A percentile compares a stretch with the other conserved stretches of the same genome.
Evolutionary conservation across 2,797 vertebrate species (phyloP).

Genomic region (Coilia nasus): DNA sequence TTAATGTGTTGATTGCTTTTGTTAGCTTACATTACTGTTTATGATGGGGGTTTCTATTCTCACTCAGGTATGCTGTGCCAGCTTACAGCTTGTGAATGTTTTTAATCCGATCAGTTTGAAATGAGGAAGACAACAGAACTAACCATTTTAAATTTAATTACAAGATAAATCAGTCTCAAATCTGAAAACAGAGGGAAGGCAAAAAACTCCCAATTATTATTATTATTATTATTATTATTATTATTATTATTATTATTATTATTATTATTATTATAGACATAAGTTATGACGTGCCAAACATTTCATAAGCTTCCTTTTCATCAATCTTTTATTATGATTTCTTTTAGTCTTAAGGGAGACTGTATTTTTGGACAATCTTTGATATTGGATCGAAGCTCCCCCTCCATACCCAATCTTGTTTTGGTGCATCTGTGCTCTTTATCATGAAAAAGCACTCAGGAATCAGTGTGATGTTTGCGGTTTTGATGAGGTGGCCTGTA

Average conservation of each 20-base stretch:
- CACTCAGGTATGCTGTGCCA: conserved; percentile 99
- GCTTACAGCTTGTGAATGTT: conserved; percentile 99
- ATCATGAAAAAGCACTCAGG: conserved; percentile 89
- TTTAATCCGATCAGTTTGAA: conserved; percentile 91
- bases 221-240: conserved; percentile 41
- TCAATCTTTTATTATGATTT: conserved; percentile 76
- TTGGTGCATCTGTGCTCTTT: conserved; percentile 24
- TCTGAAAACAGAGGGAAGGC: conserved; percentile 70
- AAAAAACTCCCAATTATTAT: conserved; percentile 58
- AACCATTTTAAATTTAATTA: conserved; percentile 80
- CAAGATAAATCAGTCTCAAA: conserved; percentile 71
- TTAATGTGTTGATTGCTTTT: conserved; percentile 88
- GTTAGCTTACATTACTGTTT: conserved; percentile 93
- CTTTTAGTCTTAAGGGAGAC: conserved; percentile 86
- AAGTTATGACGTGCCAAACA: conserved; percentile 87
- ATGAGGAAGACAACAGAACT: conserved; percentile 69
- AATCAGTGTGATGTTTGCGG: conserved; percentile 85
- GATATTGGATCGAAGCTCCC: conserved; percentile 82
- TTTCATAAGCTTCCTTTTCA: conserved; percentile 86
- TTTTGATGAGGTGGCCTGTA: conserved; percentile 77
- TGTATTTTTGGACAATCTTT: conserved; percentile 95
- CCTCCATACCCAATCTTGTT: conserved; percentile 18
- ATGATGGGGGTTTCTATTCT: conserved; percentile 94
- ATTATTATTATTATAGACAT: conserved; percentile 57
- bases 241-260: conserved; percentile 60